Conservation (phyloP, 1,140 invertebrate genomes). For the Drosophila ogumai region DNA sequence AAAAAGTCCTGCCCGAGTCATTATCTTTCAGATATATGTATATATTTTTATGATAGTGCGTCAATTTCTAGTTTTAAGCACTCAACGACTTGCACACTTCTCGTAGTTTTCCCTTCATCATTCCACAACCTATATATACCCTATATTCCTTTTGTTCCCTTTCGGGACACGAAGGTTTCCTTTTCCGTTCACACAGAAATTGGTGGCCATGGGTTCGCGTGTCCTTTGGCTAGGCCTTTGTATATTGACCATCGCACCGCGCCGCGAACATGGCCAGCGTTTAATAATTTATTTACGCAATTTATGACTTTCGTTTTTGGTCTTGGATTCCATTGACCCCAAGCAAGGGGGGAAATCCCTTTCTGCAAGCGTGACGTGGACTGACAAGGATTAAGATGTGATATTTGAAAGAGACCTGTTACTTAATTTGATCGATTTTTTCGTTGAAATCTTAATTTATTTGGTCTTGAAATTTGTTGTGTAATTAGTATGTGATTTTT, state of each 20-base stretch:
- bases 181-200: conserved; percentile 7
- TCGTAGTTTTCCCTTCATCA: conserved; percentile 14
- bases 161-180: conserved; percentile 25
- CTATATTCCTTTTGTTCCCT: conserved; percentile 30
- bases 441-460: not conserved
- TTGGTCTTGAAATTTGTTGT: not conserved
- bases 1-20: conserved; percentile 28
- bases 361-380: conserved; percentile 1
- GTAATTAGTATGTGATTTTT: too few species aligned
- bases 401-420: not conserved
- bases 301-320: conserved; percentile 62
- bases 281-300: conserved; percentile 82
- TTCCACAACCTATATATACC: not conserved
- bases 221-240: conserved; percentile 30
- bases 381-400: not conserved
- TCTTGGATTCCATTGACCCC: conserved; percentile 67
- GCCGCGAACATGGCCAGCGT: conserved; percentile 15
- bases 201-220: conserved; percentile 40
- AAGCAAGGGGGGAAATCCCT: conserved; percentile 1
- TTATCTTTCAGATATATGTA: conserved; percentile 31
- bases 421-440: not conserved
- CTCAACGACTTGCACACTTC: conserved; percentile 31
- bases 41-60: conserved; percentile 45
- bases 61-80: conserved; percentile 48
- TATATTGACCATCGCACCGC: conserved; percentile 30